Percentiles rank a stretch among this genome's conserved stretches.
These are phyloP conservation scores for Anoplophora glabripennis DNA, from an alignment of 1,140 invertebrate species.

Conservation along the genomic window DNA sequence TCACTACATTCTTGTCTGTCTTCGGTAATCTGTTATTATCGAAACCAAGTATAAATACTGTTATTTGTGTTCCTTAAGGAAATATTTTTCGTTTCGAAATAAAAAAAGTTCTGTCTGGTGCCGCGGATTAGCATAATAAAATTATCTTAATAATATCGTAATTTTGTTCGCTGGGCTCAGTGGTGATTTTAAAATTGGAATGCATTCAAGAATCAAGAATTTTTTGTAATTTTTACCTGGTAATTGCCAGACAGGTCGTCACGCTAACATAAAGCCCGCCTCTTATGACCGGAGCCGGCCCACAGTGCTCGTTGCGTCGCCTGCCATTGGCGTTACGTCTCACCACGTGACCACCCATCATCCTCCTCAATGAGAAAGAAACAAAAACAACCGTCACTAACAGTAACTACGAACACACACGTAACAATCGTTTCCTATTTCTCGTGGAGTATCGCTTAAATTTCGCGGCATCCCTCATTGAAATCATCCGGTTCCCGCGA, in stretches of 20 bases:
- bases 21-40: slow-evolving; percentile 1
- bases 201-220: slow-evolving; percentile 35
- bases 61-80: not conserved
- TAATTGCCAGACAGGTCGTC: slow-evolving; percentile 44
- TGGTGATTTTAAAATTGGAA: slow-evolving; percentile 15
- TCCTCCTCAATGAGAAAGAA: slow-evolving; percentile 49
- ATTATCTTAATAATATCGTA: too few relatives aligned
- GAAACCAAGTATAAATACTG: too few relatives aligned
- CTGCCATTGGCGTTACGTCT: slow-evolving; percentile 37
- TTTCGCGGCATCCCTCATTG: slow-evolving; percentile 25
- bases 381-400: slow-evolving; percentile 50
- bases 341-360: slow-evolving; percentile 48
- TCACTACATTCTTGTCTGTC: slow-evolving; percentile 25
- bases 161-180: too few relatives aligned
- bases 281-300: slow-evolving; percentile 28
- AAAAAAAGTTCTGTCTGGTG: not conserved
- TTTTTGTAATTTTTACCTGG: slow-evolving; percentile 44
- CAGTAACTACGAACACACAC: slow-evolving; percentile 48
- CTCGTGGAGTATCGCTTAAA: slow-evolving; percentile 36
- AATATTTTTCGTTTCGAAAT: not conserved
- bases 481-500: not conserved
- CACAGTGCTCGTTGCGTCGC: slow-evolving; percentile 28
- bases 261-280: slow-evolving; percentile 44
- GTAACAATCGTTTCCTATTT: slow-evolving; percentile 49
- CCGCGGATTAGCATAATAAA: slow-evolving; percentile 10